Percentiles rank a stretch among this genome's conserved stretches.
Conservation (phyloP, 2,797 vertebrate genomes). For the Enteromius anoplus region DNA sequence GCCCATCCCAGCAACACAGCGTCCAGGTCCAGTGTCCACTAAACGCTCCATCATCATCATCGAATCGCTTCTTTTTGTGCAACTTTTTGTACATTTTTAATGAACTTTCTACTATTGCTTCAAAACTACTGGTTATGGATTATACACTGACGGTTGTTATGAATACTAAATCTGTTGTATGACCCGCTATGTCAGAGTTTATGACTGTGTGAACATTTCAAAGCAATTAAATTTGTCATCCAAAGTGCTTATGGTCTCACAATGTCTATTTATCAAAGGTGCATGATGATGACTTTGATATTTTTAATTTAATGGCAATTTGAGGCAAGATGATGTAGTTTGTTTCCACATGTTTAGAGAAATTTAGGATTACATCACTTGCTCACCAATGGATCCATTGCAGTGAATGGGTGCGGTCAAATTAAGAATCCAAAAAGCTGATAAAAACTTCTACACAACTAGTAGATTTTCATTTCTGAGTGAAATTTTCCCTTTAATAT, state of each 20-base stretch:
- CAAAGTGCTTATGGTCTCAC: background rate
- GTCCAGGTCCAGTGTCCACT: constrained; percentile 1
- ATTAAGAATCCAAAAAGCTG: background rate
- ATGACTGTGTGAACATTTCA: background rate
- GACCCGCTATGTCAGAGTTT: background rate
- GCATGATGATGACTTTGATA: background rate
- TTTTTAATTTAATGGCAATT: background rate
- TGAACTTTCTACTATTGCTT: background rate
- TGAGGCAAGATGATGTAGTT: background rate
- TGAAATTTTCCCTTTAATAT: background rate
- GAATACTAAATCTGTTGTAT: background rate
- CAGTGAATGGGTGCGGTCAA: background rate
- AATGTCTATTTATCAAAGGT: background rate
- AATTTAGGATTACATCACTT: background rate
- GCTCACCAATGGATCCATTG: background rate
- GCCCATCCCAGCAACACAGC: background rate
- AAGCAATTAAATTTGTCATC: background rate
- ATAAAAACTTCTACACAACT: background rate
- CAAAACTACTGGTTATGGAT: background rate
- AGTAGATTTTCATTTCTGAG: background rate
- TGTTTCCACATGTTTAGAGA: background rate
- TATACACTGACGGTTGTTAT: background rate
- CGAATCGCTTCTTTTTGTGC: background rate
- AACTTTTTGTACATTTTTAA: background rate
- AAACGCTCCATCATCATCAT: constrained; percentile 1